Base-by-base conservation (phyloP, 2,888 invertebrate species). In the Hirudinaria manillensis region DNA sequence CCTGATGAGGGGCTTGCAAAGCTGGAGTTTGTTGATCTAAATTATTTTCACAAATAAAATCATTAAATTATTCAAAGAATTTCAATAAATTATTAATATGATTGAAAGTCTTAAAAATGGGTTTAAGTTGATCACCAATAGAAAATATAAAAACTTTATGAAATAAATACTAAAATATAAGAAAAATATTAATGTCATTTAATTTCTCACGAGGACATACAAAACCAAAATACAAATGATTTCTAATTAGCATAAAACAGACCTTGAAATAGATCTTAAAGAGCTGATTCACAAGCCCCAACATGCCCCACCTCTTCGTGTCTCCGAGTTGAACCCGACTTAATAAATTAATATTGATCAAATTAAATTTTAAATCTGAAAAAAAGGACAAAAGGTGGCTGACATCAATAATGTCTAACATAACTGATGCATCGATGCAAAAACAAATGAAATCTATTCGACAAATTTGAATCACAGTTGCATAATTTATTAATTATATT, bases 201-300 rank as follows among this genome's bases (percentile, higher is more conserved):
- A 27, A 16, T 65, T 16, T 65, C 10, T 13, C 16, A 24, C 13
- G 10, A 65, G 10, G 10, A 65, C 24, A 65, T 16, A 27, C 13
- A 70, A 70, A 27, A 27, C 38, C 45, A 70, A 70, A 27, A 24
- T 13, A 24, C 7, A 45, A 38, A 51, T 45, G 13, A 56, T 16
- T 24, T 6, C 56, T 2, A 61, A 61, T 61, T 10, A 16, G 24
- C 21, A 27, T n/a, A 16, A 45, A 27, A 61, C 61, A 51, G 80
- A 97, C 97, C 81, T 93, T 90, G 82, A 95, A 96, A 85, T 96
- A 96, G n/a, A 93, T 91, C 87, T 98, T 97, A 80, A 99, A 93
- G 6, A 99, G 88, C 85, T 99, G 98, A 87, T 99, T 99, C 0
- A 98, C 95, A 78, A 99, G 88, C 81, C 92, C 91, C 80, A 99